phyloP scores from a whole-genome alignment of 2,113 vertebrate genomes.

The Elaphurus davidianus region DNA sequence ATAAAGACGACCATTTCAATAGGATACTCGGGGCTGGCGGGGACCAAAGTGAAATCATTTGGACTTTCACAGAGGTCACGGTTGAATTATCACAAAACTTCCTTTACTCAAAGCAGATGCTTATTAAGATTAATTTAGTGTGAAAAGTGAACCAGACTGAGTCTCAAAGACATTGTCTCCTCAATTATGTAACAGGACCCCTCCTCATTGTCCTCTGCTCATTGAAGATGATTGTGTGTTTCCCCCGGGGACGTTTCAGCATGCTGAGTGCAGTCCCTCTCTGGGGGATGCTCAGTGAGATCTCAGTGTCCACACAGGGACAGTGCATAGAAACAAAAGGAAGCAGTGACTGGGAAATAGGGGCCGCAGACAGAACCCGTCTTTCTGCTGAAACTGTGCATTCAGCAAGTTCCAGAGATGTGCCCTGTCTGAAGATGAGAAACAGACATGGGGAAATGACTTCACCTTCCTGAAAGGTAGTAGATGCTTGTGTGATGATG shows the following conservation, averaged over 20 bases:
- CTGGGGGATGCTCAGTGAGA: slow-evolving; percentile 68
- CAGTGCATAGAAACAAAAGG: slow-evolving; percentile 75
- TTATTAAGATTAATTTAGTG: slow-evolving; percentile 87
- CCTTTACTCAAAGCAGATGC: slow-evolving; percentile 86
- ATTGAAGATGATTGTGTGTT: slow-evolving; percentile 72
- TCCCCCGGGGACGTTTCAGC: slow-evolving; percentile 76
- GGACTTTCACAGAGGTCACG: slow-evolving; percentile 82
- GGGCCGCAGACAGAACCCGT: background rate
- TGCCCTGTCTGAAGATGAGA: background rate
- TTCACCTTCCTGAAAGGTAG: background rate
- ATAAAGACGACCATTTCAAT: slow-evolving; percentile 77
- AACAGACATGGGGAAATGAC: background rate
- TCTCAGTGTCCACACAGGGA: slow-evolving; percentile 69
- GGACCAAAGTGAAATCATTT: slow-evolving; percentile 77
- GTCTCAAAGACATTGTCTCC: slow-evolving; percentile 83
- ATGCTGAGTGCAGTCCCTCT: slow-evolving; percentile 59
- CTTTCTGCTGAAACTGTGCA: background rate
- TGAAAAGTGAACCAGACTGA: slow-evolving; percentile 85
- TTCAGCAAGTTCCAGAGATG: background rate
- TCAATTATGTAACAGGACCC: slow-evolving; percentile 82
- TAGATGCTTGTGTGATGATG: fast-evolving
- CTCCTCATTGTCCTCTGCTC: slow-evolving; percentile 76
- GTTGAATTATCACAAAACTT: slow-evolving; percentile 86
- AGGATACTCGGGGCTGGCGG: slow-evolving; percentile 61
- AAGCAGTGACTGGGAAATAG: slow-evolving; percentile 56